Evolutionary conservation across 2,113 vertebrate species (phyloP).

Genomic region (Thomomys bottae): DNA sequence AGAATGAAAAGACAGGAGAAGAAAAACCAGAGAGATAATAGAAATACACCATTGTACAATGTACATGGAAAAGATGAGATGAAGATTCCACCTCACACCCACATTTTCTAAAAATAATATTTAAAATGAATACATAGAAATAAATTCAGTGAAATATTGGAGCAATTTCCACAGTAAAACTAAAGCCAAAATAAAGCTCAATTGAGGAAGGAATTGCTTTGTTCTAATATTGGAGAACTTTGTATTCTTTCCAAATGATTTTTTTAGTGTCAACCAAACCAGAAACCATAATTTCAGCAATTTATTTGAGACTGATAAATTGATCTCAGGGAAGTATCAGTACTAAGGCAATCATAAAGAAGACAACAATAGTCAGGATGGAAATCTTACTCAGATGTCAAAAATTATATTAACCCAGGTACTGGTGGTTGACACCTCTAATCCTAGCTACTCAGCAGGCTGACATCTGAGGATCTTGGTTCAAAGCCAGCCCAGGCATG

Average conservation of each 20-base stretch:
- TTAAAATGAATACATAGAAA: not conserved
- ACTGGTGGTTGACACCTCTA: too few relatives aligned
- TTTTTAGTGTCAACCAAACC: not conserved
- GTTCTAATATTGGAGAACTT: not conserved
- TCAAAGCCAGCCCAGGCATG: too few relatives aligned
- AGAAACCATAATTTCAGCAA: not conserved
- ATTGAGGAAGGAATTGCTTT: not conserved
- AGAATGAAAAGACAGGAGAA: not conserved
- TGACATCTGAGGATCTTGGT: too few relatives aligned
- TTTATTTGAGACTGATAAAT: slow-evolving; percentile 7
- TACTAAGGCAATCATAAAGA: not conserved
- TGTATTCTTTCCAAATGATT: not conserved
- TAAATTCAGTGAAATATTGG: not conserved
- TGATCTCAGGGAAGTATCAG: not conserved
- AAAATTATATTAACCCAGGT: not conserved
- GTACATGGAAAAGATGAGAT: not conserved
- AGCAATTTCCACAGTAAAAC: not conserved
- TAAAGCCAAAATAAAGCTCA: slow-evolving; percentile 3
- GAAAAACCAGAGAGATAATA: not conserved
- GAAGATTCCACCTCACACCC: not conserved
- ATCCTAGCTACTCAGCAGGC: too few relatives aligned
- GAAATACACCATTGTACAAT: not conserved
- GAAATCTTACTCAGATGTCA: not conserved
- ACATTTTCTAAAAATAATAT: not conserved
- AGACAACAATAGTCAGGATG: too few relatives aligned